Evolutionary conservation across 2,113 vertebrate genomes (phyloP), one percentile per base, ranked within the genome.

Genomic region (Melanostigma gelatinosum): DNA sequence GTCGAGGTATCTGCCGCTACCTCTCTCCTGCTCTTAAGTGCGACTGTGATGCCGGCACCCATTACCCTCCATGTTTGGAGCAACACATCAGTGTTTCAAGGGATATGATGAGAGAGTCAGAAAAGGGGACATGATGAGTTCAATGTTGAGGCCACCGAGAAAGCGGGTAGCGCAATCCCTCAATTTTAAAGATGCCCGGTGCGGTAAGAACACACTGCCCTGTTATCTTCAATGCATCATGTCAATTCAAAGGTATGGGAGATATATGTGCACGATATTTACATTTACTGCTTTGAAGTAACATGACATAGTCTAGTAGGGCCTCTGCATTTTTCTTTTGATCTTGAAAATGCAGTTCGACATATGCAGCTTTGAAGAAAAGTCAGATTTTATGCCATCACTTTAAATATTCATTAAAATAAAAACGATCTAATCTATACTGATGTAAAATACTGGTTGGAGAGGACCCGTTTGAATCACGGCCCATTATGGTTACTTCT

Each of bases 81-180:
- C 48, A 52, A 0, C 52, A 50, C 58, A 57, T 66, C 67, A 71
- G 40, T 60, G 68, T 61, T 79, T 85, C 82, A 84, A 75, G 85
- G 76, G 69, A 76, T 42, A n/a, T 60, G 65, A 85, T 79, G 63
- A 84, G 65, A 85, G 48, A 34, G 13, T 40, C 8, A 55, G 70
- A 87, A 87, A 42, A 82, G 24, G 75, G 77, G 71, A 87, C 61
- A 54, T 8, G 10, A 40, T 42, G 40, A 87, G 88, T 78, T 86
- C 79, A 86, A 38, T 15, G 32, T 50, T 79, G 58, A 44, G 42
- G 34, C 15, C 29, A 16, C 70, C 13, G 42, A 75, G 20, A 24
- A 83, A 76, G 63, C 20, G 36, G 22, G 18, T 16, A 15, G 18
- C 13, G 7, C 18, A 4, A 18, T 63, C n/a, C 20, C 22, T 13